Base-by-base conservation (phyloP, 1,140 invertebrate genomes). In the Eriocheir sinensis region DNA sequence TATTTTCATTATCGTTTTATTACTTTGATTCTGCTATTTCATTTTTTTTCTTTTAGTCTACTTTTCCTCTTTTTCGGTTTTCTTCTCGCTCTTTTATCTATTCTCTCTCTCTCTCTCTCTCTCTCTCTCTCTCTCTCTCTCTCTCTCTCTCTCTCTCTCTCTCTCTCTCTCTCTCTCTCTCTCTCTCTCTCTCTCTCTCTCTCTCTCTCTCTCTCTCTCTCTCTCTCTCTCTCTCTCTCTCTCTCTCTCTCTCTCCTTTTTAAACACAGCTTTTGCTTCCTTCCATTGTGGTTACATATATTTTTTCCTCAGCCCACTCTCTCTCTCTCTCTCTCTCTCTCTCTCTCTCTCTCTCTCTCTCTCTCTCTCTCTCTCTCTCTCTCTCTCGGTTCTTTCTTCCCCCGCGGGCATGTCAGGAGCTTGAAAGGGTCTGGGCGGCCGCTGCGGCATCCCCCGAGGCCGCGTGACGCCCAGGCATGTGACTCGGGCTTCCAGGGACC, bases 101-200 rank as follows among this genome's bases (percentile, higher is more conserved):
- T 72, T 72, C 27, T 21, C 27, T n/a, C 27, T 48, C 44, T 48
- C 44, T 48, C 44, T 48, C 44, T 48, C 44, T 48, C 44, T 48
- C 60, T 21, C 60, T 21, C 12, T 21, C 60, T 72, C 60, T 72
- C 60, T 72, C 60, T 72, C 53, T 60, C 53, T 60, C 53, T 60
- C 53, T 60, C 53, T 60, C 53, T 60, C 53, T 60, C 60, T 72
- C 60, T 72, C 60, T 72, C 60, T 72, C 60, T 72, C 60, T 72
- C 60, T 72, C 60, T 72, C 60, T 72, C 60, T 72, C 60, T 72
- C 60, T 72, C 60, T 72, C 60, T 72, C 60, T 72, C 60, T 72
- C 60, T 72, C 8, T 72, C 27, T 72, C 21, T 72, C 4, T n/a
- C 60, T 72, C 60, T 72, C 60, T 72, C 53, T 60, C 53, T 60